A percentile compares a stretch with the other conserved stretches of the same genome.
These are phyloP conservation scores for Apamea crenata DNA, from an alignment of 2,888 invertebrate species.

Conservation along the genomic window DNA sequence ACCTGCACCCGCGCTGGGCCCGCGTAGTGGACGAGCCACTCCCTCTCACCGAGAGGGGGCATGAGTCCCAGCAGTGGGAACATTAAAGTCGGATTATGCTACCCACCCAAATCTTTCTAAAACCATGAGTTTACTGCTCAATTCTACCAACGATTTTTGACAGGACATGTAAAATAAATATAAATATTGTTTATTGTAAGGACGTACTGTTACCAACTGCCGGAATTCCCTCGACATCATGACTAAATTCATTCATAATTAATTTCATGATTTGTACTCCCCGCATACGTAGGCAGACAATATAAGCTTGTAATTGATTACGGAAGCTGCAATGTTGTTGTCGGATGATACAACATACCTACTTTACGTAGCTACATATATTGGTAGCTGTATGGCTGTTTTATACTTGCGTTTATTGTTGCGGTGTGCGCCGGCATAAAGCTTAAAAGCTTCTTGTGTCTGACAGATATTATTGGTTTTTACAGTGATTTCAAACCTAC, in stretches of 20 bases:
- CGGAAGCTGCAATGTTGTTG: constrained; percentile 57
- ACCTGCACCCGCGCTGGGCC: background rate
- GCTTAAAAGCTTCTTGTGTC: background rate
- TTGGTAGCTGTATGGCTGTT: background rate
- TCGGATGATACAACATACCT: constrained; percentile 42
- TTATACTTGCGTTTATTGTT: background rate
- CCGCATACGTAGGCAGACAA: constrained; percentile 48
- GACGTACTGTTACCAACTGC: constrained; percentile 11
- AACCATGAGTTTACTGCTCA: background rate
- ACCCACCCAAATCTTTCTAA: background rate
- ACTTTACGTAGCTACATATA: constrained; percentile 5
- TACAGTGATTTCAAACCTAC: background rate
- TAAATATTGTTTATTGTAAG: constrained; percentile 17
- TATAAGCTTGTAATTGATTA: constrained; percentile 65
- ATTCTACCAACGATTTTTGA: background rate
- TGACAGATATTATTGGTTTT: background rate
- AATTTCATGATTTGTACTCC: constrained; percentile 58
- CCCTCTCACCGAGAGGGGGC: background rate
- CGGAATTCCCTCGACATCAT: constrained; percentile 34
- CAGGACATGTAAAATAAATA: background rate
- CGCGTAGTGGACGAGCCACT: background rate
- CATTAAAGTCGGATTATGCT: background rate
- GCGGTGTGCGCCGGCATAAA: background rate
- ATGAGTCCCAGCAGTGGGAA: background rate
- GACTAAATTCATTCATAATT: constrained; percentile 57